Base-by-base conservation (phyloP, 1,140 invertebrate genomes). In the Bathynomus jamesi region DNA sequence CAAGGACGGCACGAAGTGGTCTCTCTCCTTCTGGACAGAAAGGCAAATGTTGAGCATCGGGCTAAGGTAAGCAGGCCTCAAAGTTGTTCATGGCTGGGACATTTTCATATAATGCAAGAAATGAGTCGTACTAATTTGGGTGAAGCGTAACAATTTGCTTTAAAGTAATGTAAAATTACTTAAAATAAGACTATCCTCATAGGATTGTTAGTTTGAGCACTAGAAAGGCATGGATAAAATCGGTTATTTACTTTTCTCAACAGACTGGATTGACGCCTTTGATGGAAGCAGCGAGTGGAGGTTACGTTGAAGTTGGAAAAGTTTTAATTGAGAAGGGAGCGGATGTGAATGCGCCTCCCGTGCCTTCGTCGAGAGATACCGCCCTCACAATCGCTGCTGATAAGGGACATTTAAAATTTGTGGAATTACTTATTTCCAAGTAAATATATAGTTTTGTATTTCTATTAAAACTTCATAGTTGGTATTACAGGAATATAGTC, bases 241-340 rank as follows among this genome's bases (percentile, higher is more conserved):
- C n/a, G n/a, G n/a, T n/a, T n/a, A n/a, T n/a, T n/a, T n/a, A n/a
- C n/a, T n/a, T n/a, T n/a, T n/a, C n/a, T n/a, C n/a, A 63, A 2
- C 77, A 91, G 87, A 99, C 96, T 71, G 97, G 97, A 7, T 83
- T 99, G 28, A 99, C 97, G 5, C 97, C 97, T 2, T 83, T 99
- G 1, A 99, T 99, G 98, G 98, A 99, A 84, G 97, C 97, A 65
- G 97, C 98, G 0, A 98, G 95, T 80, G 97, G 97, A 69, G 97
- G 97, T 30, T 99, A 98, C 83, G 95, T 98, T 11, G 96, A 99
- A 81, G 98, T 99, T 32, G 97, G 96, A 0, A 85, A 93, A 72
- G 94, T 99, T 17, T 84, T 99, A 28, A 84, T 99, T 24, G 94
- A 97, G 79, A 95, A 96, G 84, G 94, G 94, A 21, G 97, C 97